phyloP scores from a whole-genome alignment of 1,140 invertebrate genomes.

The Anastrepha obliqua region DNA sequence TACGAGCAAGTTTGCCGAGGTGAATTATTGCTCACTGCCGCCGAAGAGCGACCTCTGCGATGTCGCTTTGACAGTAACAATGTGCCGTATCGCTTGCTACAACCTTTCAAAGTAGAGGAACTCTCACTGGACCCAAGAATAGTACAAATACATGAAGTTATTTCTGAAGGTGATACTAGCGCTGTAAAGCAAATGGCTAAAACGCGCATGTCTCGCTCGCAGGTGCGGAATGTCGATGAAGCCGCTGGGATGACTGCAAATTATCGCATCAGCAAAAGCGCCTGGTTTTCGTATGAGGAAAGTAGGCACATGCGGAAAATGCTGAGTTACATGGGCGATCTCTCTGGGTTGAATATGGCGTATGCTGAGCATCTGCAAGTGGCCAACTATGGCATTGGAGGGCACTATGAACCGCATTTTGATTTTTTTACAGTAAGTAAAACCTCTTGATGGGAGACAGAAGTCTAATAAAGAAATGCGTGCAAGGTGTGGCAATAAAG shows the following conservation, averaged over 20 bases:
- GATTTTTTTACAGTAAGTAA: conserved; percentile 79
- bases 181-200: conserved; percentile 88
- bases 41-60: conserved; percentile 74
- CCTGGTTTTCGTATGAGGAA: conserved; percentile 91
- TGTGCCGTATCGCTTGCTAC: conserved; percentile 84
- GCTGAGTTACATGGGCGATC: conserved; percentile 81
- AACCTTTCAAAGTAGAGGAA: conserved; percentile 88
- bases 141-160: conserved; percentile 91
- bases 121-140: conserved; percentile 91
- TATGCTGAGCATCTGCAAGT: conserved; percentile 96
- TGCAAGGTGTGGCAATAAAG: no score
- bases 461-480: no score
- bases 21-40: conserved; percentile 77
- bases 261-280: conserved; percentile 97
- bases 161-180: conserved; percentile 90
- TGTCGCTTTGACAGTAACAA: conserved; percentile 77
- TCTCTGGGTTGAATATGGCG: conserved; percentile 87
- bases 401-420: conserved; percentile 98
- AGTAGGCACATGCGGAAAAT: conserved; percentile 84
- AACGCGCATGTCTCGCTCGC: conserved; percentile 78
- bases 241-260: conserved; percentile 75
- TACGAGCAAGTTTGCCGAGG: conserved; percentile 92
- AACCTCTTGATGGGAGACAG: no score
- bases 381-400: conserved; percentile 98
- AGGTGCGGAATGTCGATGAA: conserved; percentile 59